Base-by-base conservation (phyloP, 2,113 vertebrate species). In the Octodon degus region DNA sequence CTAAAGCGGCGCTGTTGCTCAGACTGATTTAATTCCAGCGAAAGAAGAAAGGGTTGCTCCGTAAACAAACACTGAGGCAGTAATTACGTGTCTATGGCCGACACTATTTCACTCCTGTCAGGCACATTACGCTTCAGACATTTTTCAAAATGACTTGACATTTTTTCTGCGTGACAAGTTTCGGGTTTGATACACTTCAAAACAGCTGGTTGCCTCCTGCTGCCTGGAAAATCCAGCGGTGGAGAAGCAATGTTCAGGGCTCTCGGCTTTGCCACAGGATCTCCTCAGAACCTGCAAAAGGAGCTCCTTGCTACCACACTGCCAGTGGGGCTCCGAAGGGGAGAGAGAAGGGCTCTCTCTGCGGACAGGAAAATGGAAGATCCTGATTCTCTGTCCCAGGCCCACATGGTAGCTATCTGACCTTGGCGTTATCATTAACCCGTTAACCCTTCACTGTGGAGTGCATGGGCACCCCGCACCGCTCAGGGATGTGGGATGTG, bases 111-210 rank as follows among this genome's bases (percentile, higher is more conserved):
- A 93, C 88, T 96, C 86, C 93, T 96, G 97, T 90, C 93, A 90
- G 58, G 89, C 72, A 72, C 17, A 77, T 97, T 97, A 95, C 12
- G 0, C 86, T 97, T 96, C 91, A 97, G 90, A 95, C 67, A 96
- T 96, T 97, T 97, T 95, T 96, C 92, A 98, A 97, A 97, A 97
- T 90, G 93, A 97, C 96, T 96, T 97, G 97, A 97, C 96, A 62
- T 83, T 93, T 97, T 98, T 98, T 86, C 93, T 58, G 79, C 92
- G 10, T 94, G 97, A 86, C 89, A 94, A 97, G 93, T 89, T 97
- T 97, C 93, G 89, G 86, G 97, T 86, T 96, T 87, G 95, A 98
- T 97, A 97, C 95, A 96, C 82, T 76, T 76, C 58, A 72, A 86
- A 97, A 98, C 97, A 97, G 96, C 96, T 87, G 70, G 72, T 47